These are phyloP conservation scores for Oscheius sp. DNA, from an alignment of 2,888 invertebrate species.

Conservation along the genomic window DNA sequence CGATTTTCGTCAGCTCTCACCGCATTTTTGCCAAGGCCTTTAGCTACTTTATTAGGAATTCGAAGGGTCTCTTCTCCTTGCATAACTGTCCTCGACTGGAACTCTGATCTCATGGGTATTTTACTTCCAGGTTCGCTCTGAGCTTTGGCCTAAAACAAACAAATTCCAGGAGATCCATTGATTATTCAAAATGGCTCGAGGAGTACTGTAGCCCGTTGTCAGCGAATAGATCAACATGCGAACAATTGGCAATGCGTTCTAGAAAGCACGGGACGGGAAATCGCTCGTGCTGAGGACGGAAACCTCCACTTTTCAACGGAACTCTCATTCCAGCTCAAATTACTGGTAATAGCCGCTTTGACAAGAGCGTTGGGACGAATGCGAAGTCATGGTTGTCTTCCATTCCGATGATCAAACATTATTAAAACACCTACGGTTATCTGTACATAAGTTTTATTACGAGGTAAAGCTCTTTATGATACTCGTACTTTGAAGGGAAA, in stretches of 20 bases:
- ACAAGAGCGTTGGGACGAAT: constrained; percentile 32
- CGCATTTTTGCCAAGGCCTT: constrained; percentile 37
- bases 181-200: constrained; percentile 36
- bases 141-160: neutral
- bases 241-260: constrained; percentile 29
- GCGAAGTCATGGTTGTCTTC: constrained; percentile 29
- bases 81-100: constrained; percentile 49
- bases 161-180: constrained; percentile 36
- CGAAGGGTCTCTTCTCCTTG: constrained; percentile 37
- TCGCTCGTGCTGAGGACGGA: constrained; percentile 16
- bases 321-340: constrained; percentile 35
- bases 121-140: constrained; percentile 22
- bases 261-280: constrained; percentile 27
- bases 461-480: neutral
- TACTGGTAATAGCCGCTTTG: constrained; percentile 33
- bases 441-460: neutral
- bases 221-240: constrained; percentile 13
- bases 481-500: neutral
- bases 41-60: constrained; percentile 27
- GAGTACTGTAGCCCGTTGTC: constrained; percentile 33
- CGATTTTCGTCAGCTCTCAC: constrained; percentile 34
- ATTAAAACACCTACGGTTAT: neutral
- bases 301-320: constrained; percentile 24
- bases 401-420: constrained; percentile 27
- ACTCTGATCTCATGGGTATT: constrained; percentile 48